Evolutionary conservation across 2,113 vertebrate genomes (phyloP).

Genomic region (Heterochromis multidens): DNA sequence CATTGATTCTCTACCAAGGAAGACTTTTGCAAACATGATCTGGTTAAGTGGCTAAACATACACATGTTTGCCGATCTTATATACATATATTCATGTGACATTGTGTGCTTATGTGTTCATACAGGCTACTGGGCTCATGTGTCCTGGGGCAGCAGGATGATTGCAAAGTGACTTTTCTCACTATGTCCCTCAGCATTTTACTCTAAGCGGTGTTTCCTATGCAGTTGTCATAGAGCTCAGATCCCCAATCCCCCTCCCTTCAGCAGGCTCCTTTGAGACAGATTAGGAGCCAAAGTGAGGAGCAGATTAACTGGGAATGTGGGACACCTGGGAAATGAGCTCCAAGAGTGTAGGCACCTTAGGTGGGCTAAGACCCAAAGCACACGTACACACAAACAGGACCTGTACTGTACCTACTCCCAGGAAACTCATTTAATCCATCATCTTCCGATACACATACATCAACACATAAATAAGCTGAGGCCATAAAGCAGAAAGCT

Average conservation of each 20-base stretch:
- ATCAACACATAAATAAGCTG: constrained; percentile 49
- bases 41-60: not conserved
- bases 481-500: constrained; percentile 13
- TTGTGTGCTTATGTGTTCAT: not conserved
- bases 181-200: constrained; percentile 32
- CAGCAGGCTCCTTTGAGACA: constrained; percentile 50
- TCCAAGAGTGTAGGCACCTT: constrained; percentile 28
- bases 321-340: constrained; percentile 75
- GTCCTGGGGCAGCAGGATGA: not conserved
- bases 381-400: constrained; percentile 14
- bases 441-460: constrained; percentile 28
- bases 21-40: not conserved
- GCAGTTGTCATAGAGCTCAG: constrained; percentile 56
- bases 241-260: constrained; percentile 20
- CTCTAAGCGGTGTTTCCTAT: constrained; percentile 48
- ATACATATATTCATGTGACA: not conserved
- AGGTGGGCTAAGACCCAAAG: not conserved
- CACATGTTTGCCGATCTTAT: not conserved
- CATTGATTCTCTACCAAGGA: not conserved
- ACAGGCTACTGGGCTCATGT: not conserved
- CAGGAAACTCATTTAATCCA: constrained; percentile 23
- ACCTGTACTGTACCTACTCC: not conserved
- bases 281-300: constrained; percentile 70
- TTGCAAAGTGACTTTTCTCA: constrained; percentile 16
- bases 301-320: constrained; percentile 75